These are phyloP conservation scores for Pristionchus fissidentatus DNA, from an alignment of 2,888 invertebrate species.

Conservation along the genomic window DNA sequence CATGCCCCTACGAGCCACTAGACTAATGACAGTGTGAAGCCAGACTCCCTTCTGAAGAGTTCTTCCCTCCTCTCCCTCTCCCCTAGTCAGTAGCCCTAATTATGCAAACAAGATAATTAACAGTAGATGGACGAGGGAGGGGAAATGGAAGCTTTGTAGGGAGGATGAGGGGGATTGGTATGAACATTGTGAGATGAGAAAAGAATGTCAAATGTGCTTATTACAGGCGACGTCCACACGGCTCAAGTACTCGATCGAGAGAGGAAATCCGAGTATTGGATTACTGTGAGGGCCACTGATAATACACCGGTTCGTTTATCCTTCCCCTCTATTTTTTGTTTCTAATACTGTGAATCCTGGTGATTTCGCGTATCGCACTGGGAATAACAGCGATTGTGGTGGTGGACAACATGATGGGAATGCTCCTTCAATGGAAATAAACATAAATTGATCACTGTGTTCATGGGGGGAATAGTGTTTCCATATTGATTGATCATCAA, in stretches of 20 bases:
- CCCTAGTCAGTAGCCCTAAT: conserved; percentile 25
- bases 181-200: background rate
- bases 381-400: background rate
- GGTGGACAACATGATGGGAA: background rate
- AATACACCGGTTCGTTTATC: conserved; percentile 82
- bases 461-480: background rate
- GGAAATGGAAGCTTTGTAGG: background rate
- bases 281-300: conserved; percentile 93
- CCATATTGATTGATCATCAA: background rate
- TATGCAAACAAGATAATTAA: conserved; percentile 44
- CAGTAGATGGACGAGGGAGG: background rate
- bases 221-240: conserved; percentile 87
- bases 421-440: background rate
- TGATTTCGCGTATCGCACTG: background rate
- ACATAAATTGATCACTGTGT: background rate
- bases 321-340: background rate
- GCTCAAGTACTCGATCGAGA: conserved; percentile 90
- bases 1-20: conserved; percentile 9
- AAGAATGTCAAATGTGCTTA: too few species aligned
- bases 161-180: background rate
- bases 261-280: conserved; percentile 89
- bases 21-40: conserved; percentile 43
- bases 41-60: conserved; percentile 32
- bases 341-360: background rate
- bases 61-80: background rate